phyloP scores from a whole-genome alignment of 2,113 vertebrate genomes.

The Myodes glareolus region DNA sequence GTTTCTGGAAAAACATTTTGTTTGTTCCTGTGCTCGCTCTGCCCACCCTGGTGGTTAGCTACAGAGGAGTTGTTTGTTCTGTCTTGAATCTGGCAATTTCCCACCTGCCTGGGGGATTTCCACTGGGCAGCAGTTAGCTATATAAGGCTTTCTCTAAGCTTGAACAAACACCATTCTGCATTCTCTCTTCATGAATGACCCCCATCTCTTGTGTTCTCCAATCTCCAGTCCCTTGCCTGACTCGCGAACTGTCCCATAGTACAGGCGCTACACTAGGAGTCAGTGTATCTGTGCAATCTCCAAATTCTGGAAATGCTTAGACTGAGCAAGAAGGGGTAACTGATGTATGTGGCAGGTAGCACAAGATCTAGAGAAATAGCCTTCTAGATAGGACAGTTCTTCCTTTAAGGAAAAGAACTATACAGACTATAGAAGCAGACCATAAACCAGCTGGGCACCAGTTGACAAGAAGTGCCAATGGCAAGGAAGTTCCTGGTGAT shows the following conservation, averaged over 20 bases:
- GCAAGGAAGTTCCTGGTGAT: neutral
- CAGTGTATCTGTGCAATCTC: neutral
- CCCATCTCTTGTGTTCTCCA: too few species aligned
- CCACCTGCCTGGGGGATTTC: too few species aligned
- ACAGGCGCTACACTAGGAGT: neutral
- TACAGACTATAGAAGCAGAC: neutral
- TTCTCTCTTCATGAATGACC: too few species aligned
- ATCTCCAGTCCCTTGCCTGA: too few species aligned
- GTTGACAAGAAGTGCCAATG: neutral
- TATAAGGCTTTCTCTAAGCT: too few species aligned
- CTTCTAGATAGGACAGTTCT: neutral
- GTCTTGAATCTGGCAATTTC: too few species aligned
- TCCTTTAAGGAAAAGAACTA: neutral
- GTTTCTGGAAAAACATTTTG: too few species aligned
- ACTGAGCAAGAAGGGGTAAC: neutral
- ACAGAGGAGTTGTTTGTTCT: too few species aligned
- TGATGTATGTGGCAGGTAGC: neutral
- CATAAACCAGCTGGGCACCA: neutral
- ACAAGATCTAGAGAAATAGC: neutral
- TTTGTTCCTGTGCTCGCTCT: too few species aligned
- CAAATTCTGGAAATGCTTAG: neutral
- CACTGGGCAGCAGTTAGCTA: too few species aligned
- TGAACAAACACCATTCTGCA: accelerated
- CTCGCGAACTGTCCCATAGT: too few species aligned
- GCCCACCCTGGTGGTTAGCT: too few species aligned